A percentile compares a stretch with the other conserved stretches of the same genome.
Evolutionary conservation across 1,140 invertebrate species (phyloP).

Genomic region (Dinoponera quadriceps): DNA sequence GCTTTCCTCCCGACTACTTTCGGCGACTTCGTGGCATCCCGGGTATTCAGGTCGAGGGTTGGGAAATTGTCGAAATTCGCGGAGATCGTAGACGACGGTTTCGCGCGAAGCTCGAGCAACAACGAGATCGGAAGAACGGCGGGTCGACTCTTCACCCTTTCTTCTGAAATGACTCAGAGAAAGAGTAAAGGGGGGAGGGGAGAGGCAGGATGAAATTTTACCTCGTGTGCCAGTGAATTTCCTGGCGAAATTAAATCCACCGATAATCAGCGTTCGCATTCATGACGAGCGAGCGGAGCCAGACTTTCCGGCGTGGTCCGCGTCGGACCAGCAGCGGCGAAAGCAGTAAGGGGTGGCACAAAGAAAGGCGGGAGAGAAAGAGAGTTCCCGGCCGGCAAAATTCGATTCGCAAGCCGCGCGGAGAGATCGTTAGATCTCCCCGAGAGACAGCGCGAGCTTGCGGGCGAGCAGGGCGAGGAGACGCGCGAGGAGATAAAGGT

Average conservation of each 20-base stretch:
- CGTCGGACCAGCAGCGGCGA: neutral
- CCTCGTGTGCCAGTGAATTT: neutral
- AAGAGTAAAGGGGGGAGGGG: too few species aligned
- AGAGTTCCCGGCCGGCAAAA: conserved; percentile 3
- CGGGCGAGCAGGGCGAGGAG: neutral
- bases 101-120: conserved; percentile 3
- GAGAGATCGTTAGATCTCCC: conserved; percentile 3
- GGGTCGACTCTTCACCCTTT: neutral
- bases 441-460: neutral
- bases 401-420: conserved; percentile 16
- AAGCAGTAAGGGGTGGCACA: neutral
- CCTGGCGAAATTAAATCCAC: neutral
- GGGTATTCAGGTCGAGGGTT: conserved; percentile 66
- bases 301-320: neutral
- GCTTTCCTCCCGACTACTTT: conserved; percentile 43
- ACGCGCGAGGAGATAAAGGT: conserved; percentile 39
- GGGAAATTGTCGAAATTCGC: conserved; percentile 57
- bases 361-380: neutral
- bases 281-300: neutral
- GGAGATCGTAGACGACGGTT: neutral
- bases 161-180: too few species aligned
- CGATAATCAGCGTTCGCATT: neutral
- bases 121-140: neutral
- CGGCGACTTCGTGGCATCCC: conserved; percentile 25
- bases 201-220: neutral